Evolutionary conservation across 2,888 invertebrate species (phyloP).

Genomic region (Polia nebulosa): DNA sequence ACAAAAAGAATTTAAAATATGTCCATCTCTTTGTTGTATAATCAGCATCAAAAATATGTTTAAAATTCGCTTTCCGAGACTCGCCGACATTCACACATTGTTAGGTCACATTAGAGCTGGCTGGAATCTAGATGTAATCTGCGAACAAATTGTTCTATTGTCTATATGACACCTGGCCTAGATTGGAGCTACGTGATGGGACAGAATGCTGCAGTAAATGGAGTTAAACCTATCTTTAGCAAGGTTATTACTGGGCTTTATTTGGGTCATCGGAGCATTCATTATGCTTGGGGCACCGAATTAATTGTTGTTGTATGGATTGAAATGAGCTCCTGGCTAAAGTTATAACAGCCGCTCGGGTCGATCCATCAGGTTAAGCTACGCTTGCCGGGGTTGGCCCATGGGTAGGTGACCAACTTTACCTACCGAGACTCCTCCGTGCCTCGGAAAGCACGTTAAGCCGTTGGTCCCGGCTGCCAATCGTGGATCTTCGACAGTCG

Average conservation of each 20-base stretch:
- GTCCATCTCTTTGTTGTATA: too few species aligned
- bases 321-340: too few species aligned
- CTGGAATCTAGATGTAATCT: constrained; percentile 51
- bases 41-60: not conserved
- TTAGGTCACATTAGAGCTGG: constrained; percentile 26
- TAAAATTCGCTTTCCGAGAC: not conserved
- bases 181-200: constrained; percentile 40
- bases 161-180: constrained; percentile 54
- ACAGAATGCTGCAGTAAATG: constrained; percentile 35
- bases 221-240: constrained; percentile 24
- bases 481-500: too few species aligned
- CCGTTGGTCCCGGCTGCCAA: too few species aligned
- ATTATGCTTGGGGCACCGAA: constrained; percentile 2
- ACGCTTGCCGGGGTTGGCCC: too few species aligned
- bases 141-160: constrained; percentile 57
- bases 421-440: too few species aligned
- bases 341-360: too few species aligned
- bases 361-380: too few species aligned
- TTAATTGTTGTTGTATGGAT: too few species aligned
- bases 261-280: constrained; percentile 21
- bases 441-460: too few species aligned
- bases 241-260: constrained; percentile 27
- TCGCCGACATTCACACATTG: constrained; percentile 18
- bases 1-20: too few species aligned
- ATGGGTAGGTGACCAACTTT: too few species aligned